Conservation (phyloP, 2,113 vertebrate genomes). For the Etheostoma cragini region DNA sequence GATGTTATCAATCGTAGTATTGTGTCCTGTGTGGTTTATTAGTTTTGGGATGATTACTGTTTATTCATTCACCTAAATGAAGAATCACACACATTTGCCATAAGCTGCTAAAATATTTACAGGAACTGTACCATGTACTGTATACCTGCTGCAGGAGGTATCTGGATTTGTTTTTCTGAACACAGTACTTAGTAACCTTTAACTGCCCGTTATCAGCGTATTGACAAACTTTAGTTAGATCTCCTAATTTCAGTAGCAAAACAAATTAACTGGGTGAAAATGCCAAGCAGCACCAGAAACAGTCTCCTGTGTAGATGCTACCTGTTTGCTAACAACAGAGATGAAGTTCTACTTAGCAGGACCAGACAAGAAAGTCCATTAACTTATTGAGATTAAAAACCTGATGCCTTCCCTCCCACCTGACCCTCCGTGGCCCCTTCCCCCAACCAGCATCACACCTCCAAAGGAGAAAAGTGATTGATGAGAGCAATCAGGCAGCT, state of each 20-base stretch:
- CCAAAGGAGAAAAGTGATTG: conserved; percentile 83
- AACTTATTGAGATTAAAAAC: conserved; percentile 87
- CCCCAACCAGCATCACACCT: conserved; percentile 75
- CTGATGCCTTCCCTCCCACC: conserved; percentile 73
- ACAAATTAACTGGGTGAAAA: conserved; percentile 81
- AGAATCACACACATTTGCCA: conserved; percentile 4
- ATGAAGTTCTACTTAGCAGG: conserved; percentile 70
- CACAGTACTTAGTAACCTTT: conserved; percentile 60
- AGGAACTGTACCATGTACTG: background rate
- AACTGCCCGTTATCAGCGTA: conserved; percentile 48
- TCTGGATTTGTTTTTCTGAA: conserved; percentile 32
- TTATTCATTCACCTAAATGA: background rate
- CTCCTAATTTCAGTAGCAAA: conserved; percentile 59
- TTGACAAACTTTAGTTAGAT: conserved; percentile 61
- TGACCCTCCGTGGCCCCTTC: conserved; percentile 49
- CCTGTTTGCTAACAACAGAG: conserved; percentile 75
- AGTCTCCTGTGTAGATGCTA: conserved; percentile 48
- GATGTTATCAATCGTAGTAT: background rate
- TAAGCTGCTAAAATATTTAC: conserved; percentile 9
- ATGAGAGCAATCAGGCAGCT: conserved; percentile 83
- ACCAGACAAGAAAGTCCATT: conserved; percentile 80
- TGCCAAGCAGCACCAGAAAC: conserved; percentile 70
- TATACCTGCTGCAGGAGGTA: conserved; percentile 14
- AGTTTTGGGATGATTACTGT: background rate
- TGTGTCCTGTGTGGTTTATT: background rate